These are phyloP conservation scores for Pammene fasciana DNA, from an alignment of 2,888 invertebrate species.

Conservation along the genomic window DNA sequence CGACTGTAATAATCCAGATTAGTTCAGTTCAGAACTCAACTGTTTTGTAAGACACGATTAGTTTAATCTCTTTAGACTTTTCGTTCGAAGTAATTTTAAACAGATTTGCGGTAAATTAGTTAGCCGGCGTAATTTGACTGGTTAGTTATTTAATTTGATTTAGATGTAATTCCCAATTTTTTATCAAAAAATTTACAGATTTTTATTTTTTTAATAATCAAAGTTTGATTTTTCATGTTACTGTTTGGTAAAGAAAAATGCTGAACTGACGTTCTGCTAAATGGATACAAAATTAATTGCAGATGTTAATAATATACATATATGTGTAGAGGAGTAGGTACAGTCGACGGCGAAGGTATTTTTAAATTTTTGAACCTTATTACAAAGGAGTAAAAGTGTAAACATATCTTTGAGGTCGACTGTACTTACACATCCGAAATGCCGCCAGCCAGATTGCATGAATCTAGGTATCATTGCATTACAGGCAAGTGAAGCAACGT, in stretches of 20 bases:
- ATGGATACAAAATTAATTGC: too few relatives aligned
- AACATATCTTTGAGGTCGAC: too few relatives aligned
- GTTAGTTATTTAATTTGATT: not conserved
- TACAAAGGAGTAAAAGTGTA: too few relatives aligned
- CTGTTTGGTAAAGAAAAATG: too few relatives aligned
- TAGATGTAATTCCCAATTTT: not conserved
- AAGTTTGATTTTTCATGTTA: too few relatives aligned
- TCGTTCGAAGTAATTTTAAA: slow-evolving; percentile 22
- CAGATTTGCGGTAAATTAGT: slow-evolving; percentile 16
- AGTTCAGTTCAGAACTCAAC: slow-evolving; percentile 23
- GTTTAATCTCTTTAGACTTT: slow-evolving; percentile 32
- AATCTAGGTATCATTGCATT: slow-evolving; percentile 34
- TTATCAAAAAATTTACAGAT: too few relatives aligned
- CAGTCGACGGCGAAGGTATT: too few relatives aligned
- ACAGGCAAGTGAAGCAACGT: slow-evolving; percentile 17
- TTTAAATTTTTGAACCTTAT: too few relatives aligned
- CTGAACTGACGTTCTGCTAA: too few relatives aligned
- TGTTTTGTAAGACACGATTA: slow-evolving; percentile 37
- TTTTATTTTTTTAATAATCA: too few relatives aligned
- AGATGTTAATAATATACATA: too few relatives aligned
- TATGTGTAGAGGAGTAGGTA: too few relatives aligned
- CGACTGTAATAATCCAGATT: slow-evolving; percentile 35
- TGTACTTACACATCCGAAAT: not conserved
- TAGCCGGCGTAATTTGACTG: slow-evolving; percentile 1
- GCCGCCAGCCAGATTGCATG: slow-evolving; percentile 18